phyloP scores from a whole-genome alignment of 2,888 invertebrate genomes.

The Morpho helenor region DNA sequence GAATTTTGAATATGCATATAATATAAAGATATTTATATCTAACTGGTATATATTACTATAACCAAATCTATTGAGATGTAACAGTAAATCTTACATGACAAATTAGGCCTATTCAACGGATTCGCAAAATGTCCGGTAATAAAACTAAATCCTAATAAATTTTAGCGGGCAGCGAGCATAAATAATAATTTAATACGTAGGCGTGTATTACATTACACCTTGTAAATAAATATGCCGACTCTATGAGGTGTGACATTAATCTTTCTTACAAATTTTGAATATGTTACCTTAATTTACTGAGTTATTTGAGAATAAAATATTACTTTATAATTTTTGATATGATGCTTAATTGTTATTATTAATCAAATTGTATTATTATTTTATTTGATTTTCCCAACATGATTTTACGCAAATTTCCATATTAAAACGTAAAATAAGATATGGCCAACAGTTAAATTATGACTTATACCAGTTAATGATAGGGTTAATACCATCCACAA shows the following conservation, averaged over 20 bases:
- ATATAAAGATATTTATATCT: too few species aligned
- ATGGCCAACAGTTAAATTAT: too few species aligned
- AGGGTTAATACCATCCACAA: too few species aligned
- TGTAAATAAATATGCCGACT: constrained; percentile 25
- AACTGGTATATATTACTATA: too few species aligned
- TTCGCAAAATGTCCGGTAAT: constrained; percentile 8
- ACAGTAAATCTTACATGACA: not conserved
- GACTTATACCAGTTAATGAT: too few species aligned
- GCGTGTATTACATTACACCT: constrained; percentile 27
- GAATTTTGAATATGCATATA: too few species aligned
- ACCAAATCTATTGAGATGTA: too few species aligned
- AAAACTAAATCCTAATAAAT: constrained; percentile 18
- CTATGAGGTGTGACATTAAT: constrained; percentile 26
- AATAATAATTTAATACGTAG: constrained; percentile 27
- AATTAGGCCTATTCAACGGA: not conserved
- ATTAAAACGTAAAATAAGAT: too few species aligned
- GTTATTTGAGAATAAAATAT: constrained; percentile 18
- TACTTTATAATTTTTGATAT: constrained; percentile 6
- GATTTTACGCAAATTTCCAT: too few species aligned
- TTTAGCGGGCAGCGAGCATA: constrained; percentile 22
- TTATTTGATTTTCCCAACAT: not conserved
- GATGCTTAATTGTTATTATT: constrained; percentile 14
- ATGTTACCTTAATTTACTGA: constrained; percentile 18
- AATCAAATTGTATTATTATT: constrained; percentile 12
- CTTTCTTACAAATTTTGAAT: constrained; percentile 24